A percentile compares a stretch with the other conserved stretches of the same genome.
Conservation (phyloP, 2,113 vertebrate species). For the Pavo muticus region DNA sequence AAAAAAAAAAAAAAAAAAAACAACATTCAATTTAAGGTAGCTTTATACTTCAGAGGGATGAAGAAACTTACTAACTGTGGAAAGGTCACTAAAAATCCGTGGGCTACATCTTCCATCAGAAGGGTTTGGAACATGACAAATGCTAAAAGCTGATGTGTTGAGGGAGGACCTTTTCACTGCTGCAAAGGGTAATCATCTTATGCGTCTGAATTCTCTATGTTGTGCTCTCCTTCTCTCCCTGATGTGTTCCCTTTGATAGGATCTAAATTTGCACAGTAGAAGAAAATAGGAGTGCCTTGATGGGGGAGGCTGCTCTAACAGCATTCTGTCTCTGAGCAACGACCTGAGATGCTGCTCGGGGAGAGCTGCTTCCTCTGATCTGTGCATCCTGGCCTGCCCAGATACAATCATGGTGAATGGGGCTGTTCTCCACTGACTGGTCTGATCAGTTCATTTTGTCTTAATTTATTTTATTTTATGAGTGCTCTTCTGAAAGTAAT, state of each 20-base stretch:
- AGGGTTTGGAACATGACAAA: not conserved
- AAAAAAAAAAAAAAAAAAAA: not conserved
- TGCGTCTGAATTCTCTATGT: not conserved
- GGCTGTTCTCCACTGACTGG: not conserved
- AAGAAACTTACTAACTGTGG: not conserved
- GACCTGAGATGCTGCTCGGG: too few relatives aligned
- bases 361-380: not conserved
- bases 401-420: rapidly evolving
- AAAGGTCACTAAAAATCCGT: not conserved
- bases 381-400: rapidly evolving
- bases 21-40: not conserved
- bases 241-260: not conserved
- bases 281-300: not conserved
- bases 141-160: not conserved
- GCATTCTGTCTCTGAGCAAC: not conserved
- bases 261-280: not conserved
- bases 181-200: not conserved
- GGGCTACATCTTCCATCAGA: not conserved
- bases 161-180: not conserved
- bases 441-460: not conserved
- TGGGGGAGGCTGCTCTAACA: not conserved
- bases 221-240: not conserved
- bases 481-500: not conserved
- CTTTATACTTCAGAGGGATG: not conserved
- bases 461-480: not conserved